Evolutionary conservation across 2,113 vertebrate genomes (phyloP).

Genomic region (Merops nubicus): DNA sequence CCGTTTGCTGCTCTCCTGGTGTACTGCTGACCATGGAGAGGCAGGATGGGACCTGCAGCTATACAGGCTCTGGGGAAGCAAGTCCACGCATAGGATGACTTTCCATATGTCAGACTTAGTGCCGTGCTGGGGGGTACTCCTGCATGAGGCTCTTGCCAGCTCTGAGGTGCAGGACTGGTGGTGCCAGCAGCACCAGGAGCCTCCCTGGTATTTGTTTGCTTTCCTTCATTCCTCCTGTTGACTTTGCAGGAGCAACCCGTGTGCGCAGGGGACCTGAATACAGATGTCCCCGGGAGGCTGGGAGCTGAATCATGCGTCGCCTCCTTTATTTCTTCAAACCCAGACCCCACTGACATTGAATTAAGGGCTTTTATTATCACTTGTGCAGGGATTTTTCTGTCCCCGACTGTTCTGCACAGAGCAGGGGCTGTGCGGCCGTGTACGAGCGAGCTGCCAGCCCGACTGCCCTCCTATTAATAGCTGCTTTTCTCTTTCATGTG

Average conservation of each 20-base stretch:
- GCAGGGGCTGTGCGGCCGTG: background rate
- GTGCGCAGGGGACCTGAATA: background rate
- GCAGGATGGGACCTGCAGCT: no score
- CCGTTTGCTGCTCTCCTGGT: accelerated
- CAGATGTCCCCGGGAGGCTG: background rate
- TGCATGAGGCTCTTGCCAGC: accelerated
- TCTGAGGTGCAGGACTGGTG: accelerated
- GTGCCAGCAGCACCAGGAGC: accelerated
- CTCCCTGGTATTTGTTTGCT: background rate
- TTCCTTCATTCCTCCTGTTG: background rate
- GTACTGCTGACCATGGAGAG: no score
- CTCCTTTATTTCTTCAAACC: background rate
- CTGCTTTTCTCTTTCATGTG: constrained; percentile 32
- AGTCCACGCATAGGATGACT: no score
- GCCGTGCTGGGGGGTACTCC: accelerated
- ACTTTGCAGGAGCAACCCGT: background rate
- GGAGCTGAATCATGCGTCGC: background rate
- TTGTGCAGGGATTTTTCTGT: constrained; percentile 11
- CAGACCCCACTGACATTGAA: background rate
- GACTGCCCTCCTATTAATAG: constrained; percentile 22
- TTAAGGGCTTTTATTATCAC: constrained; percentile 41
- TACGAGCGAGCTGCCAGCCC: background rate
- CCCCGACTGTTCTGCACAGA: background rate
- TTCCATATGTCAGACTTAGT: accelerated
- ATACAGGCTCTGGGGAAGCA: no score